Evolutionary conservation across 2,888 invertebrate genomes (phyloP).

Genomic region (Tachina fera): DNA sequence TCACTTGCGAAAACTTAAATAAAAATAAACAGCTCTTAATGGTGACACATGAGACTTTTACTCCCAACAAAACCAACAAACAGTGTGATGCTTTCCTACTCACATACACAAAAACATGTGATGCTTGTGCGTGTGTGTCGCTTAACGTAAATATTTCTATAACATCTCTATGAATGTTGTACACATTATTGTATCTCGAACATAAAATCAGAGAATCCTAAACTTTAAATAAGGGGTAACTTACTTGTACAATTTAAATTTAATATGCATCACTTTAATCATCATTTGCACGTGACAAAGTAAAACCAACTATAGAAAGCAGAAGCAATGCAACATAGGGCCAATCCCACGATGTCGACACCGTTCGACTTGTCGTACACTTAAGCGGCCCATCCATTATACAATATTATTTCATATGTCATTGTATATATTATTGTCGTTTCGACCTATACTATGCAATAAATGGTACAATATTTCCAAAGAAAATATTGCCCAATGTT

Average conservation of each 20-base stretch:
- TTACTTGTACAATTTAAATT: background rate
- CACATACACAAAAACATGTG: background rate
- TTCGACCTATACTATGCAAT: too few relatives aligned
- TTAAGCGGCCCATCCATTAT: too few relatives aligned
- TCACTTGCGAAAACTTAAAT: slow-evolving; percentile 39
- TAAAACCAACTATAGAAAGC: too few relatives aligned
- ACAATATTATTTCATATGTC: too few relatives aligned
- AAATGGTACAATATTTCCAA: too few relatives aligned
- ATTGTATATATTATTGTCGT: too few relatives aligned
- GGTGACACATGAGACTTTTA: slow-evolving; percentile 39
- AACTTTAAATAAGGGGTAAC: background rate
- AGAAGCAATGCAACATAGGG: too few relatives aligned
- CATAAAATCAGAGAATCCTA: background rate
- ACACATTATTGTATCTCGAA: slow-evolving; percentile 13
- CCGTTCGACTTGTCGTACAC: too few relatives aligned
- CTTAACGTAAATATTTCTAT: slow-evolving; percentile 14
- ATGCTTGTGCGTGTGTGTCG: background rate
- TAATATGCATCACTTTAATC: too few relatives aligned
- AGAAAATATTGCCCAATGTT: too few relatives aligned
- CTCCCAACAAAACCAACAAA: background rate
- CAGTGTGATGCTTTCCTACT: background rate
- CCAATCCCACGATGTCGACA: too few relatives aligned
- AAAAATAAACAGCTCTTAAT: slow-evolving; percentile 49
- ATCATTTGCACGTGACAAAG: too few relatives aligned
- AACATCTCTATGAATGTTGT: slow-evolving; percentile 32